These are phyloP conservation scores for Sussaba pulchella DNA, from an alignment of 2,888 invertebrate species.

Conservation along the genomic window DNA sequence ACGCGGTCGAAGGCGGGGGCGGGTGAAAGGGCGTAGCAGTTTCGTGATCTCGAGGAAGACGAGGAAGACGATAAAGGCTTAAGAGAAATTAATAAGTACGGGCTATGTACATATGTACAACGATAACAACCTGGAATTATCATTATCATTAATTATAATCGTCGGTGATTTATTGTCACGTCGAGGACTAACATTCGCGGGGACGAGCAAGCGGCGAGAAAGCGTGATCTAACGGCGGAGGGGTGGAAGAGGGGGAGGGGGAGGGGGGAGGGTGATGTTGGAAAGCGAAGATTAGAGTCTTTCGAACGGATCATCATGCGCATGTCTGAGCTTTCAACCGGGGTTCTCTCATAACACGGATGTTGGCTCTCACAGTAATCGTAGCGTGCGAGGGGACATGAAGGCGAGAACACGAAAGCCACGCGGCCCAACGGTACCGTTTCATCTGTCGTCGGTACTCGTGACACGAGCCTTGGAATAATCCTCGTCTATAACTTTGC, in stretches of 20 bases:
- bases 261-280: no score
- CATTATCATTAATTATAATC: constrained; percentile 77
- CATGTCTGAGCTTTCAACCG: constrained; percentile 50
- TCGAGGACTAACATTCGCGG: constrained; percentile 52
- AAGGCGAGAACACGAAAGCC: constrained; percentile 59
- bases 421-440: constrained; percentile 68
- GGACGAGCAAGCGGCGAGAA: constrained; percentile 24
- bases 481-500: constrained; percentile 44
- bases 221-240: no score
- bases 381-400: constrained; percentile 35
- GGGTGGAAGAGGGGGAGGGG: no score
- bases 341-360: constrained; percentile 28
- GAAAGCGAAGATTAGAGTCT: constrained; percentile 42
- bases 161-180: constrained; percentile 76
- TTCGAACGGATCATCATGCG: constrained; percentile 52
- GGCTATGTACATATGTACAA: constrained; percentile 84
- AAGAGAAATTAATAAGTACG: constrained; percentile 83
- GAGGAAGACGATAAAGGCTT: constrained; percentile 75
- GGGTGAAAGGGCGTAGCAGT: constrained; percentile 25
- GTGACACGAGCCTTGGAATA: constrained; percentile 60
- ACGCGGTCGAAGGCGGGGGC: background rate
- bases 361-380: constrained; percentile 30
- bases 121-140: constrained; percentile 79
- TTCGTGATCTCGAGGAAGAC: constrained; percentile 65
- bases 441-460: constrained; percentile 56